phyloP scores from a whole-genome alignment of 2,797 vertebrate genomes.

The Dipus sagitta region DNA sequence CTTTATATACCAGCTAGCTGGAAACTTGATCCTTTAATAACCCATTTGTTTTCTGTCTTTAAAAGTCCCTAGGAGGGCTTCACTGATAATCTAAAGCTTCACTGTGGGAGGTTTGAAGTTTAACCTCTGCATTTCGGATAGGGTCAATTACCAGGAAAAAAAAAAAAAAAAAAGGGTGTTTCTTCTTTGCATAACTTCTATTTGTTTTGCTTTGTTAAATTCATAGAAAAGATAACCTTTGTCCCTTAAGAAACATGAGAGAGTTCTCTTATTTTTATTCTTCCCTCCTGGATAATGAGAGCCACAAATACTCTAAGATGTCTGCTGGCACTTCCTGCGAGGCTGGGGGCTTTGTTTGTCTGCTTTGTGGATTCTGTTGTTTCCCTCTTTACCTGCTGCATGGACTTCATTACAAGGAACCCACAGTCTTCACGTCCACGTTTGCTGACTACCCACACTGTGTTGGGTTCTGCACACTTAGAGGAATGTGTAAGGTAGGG shows the following conservation, averaged over 20 bases:
- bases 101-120: background rate
- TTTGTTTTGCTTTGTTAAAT: background rate
- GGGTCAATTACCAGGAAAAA: background rate
- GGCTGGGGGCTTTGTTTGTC: background rate
- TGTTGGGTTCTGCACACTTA: background rate
- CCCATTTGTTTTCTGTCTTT: background rate
- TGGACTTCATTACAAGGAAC: background rate
- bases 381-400: background rate
- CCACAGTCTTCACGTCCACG: fast-evolving
- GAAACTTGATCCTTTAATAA: conserved; percentile 46
- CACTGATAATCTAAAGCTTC: background rate
- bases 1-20: background rate
- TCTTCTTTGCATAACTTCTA: background rate
- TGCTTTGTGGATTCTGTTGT: background rate
- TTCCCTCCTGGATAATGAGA: background rate
- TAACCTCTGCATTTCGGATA: background rate
- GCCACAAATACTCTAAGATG: background rate
- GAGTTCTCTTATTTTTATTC: background rate
- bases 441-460: fast-evolving
- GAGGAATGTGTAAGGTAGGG: background rate
- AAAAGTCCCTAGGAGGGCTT: background rate
- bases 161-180: no score
- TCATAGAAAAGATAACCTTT: background rate
- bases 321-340: background rate
- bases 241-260: background rate